phyloP scores from a whole-genome alignment of 2,797 vertebrate genomes.

The Darevskia nairensis region DNA sequence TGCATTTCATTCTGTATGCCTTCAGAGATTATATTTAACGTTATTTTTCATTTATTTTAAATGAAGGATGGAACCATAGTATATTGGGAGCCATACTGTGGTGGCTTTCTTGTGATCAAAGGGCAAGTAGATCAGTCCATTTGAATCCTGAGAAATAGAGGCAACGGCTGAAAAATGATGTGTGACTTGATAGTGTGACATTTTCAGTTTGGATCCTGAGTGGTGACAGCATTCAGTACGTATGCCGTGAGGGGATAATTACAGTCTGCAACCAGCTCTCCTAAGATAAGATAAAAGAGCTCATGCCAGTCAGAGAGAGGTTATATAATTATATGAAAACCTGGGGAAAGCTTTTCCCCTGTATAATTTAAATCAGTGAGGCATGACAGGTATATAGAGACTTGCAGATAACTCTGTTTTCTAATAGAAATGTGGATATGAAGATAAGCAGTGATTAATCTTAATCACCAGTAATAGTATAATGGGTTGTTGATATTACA shows the following conservation, averaged over 20 bases:
- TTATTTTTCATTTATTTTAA: background rate
- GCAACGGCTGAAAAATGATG: background rate
- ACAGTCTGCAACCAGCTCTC: constrained; percentile 23
- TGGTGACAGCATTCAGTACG: constrained; percentile 8
- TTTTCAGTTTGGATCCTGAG: constrained; percentile 47
- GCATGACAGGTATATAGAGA: constrained; percentile 34
- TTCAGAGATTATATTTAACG: background rate
- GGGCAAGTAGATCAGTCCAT: constrained; percentile 1
- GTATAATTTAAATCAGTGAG: constrained; percentile 39
- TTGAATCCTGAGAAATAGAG: constrained; percentile 9
- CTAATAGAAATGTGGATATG: constrained; percentile 37
- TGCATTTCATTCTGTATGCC: background rate
- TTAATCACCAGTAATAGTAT: constrained; percentile 27
- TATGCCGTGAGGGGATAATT: constrained; percentile 17
- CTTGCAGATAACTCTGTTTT: constrained; percentile 42
- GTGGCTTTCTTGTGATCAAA: constrained; percentile 1
- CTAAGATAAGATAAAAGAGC: constrained; percentile 32
- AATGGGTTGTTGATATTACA: constrained; percentile 24
- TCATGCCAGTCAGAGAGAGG: constrained; percentile 24
- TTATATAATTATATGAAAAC: constrained; percentile 48
- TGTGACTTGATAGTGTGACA: background rate
- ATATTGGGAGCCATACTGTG: background rate
- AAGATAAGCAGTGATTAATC: constrained; percentile 32
- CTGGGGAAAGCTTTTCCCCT: background rate
- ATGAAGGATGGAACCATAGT: background rate